Evolutionary conservation across 2,888 invertebrate species (phyloP).

Genomic region (Alloplasta piceator): DNA sequence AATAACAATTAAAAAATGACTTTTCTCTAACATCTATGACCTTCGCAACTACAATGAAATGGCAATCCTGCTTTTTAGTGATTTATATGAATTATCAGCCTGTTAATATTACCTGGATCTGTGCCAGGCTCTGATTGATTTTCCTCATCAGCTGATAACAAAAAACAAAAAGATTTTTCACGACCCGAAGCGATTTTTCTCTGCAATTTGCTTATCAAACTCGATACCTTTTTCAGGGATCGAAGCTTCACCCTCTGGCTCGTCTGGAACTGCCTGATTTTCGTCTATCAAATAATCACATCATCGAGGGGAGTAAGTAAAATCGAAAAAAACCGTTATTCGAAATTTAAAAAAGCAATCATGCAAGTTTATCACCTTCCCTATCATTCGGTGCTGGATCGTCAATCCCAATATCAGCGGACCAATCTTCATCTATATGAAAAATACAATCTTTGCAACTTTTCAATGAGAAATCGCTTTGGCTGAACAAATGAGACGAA

Average conservation of each 20-base stretch:
- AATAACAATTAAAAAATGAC: neutral
- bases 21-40: too few species aligned
- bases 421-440: slow-evolving; percentile 62
- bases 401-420: slow-evolving; percentile 9
- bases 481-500: slow-evolving; percentile 57
- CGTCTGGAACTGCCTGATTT: slow-evolving; percentile 20
- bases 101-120: too few species aligned
- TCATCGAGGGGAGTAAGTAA: slow-evolving; percentile 6
- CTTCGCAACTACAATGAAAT: too few species aligned
- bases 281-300: slow-evolving; percentile 42
- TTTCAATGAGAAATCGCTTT: neutral
- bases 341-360: neutral
- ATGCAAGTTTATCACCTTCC: slow-evolving; percentile 56
- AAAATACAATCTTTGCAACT: slow-evolving; percentile 53
- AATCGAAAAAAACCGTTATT: neutral
- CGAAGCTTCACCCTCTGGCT: slow-evolving; percentile 29
- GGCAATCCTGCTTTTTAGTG: too few species aligned
- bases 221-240: slow-evolving; percentile 48
- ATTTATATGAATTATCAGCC: too few species aligned
- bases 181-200: neutral
- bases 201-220: neutral
- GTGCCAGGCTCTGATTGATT: too few species aligned
- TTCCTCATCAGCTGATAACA: slow-evolving; percentile 55
- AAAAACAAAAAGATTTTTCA: slow-evolving; percentile 18
- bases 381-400: slow-evolving; percentile 46